phyloP scores from a whole-genome alignment of 2,797 vertebrate species.

The Ctenosaura bakeri region DNA sequence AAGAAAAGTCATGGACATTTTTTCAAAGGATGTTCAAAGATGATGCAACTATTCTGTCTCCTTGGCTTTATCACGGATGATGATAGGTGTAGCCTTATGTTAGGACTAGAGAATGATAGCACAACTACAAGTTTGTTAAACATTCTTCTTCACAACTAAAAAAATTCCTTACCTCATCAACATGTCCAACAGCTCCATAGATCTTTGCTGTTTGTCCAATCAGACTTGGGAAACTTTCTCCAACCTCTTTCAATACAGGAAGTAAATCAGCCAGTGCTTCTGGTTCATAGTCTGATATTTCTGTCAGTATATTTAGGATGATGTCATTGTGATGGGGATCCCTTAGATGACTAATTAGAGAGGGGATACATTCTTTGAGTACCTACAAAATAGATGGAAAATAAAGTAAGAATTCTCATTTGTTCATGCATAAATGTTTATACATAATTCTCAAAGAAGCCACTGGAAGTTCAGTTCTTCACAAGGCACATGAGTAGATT shows the following conservation, averaged over 20 bases:
- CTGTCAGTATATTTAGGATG: slow-evolving; percentile 85
- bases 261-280: slow-evolving; percentile 85
- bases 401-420: slow-evolving; percentile 9
- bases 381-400: slow-evolving; percentile 78
- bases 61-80: not conserved
- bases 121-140: not conserved
- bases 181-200: slow-evolving; percentile 89
- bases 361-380: slow-evolving; percentile 87
- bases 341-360: slow-evolving; percentile 82
- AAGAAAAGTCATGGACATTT: not conserved
- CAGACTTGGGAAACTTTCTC: slow-evolving; percentile 84
- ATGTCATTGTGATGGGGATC: slow-evolving; percentile 85
- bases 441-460: slow-evolving; percentile 42
- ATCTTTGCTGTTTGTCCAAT: slow-evolving; percentile 91
- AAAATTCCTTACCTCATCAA: slow-evolving; percentile 86
- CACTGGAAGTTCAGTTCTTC: slow-evolving; percentile 61
- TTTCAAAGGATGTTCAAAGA: not conserved
- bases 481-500: slow-evolving; percentile 55
- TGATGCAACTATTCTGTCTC: not conserved
- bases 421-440: slow-evolving; percentile 1
- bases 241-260: slow-evolving; percentile 82
- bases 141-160: not conserved
- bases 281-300: slow-evolving; percentile 89
- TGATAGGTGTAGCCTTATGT: not conserved
- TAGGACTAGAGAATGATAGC: not conserved